Base-by-base conservation (phyloP, 1,140 invertebrate species). In the Drosophila simulans region DNA sequence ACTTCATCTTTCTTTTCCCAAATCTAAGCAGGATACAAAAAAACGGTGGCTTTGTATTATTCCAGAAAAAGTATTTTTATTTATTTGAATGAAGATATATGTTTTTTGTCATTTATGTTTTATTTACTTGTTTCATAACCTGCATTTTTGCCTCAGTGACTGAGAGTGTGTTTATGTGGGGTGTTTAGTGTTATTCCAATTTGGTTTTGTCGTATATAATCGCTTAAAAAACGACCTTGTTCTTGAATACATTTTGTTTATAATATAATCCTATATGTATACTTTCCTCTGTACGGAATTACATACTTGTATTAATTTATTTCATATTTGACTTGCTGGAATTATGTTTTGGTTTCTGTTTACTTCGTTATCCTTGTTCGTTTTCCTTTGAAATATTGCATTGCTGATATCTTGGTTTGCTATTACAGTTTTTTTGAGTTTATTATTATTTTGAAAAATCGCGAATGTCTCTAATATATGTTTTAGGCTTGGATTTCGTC, bases 81-180 rank as follows among this genome's bases (percentile, higher is more conserved):
- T 88, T 90, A 90, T 90, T 88, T 84, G 84, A 88, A 89, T 88
- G 84, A 88, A 88, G 84, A 88, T 88, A 88, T 88, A 88, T 89
- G 76, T 77, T 84, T 77, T 48, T 53, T 71, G 42, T 43, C 52
- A 54, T 86, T 77, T 77, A 60, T 56, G 73, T 78, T 69, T 82
- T 57, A 68, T 83, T 88, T 72, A 60, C 63, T 77, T 77, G 55
- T 56, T 71, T 31, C 58, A 81, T 88, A 88, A 88, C 77, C 80
- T 90, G 78, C 73, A 63, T 65, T 70, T 53, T 68, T 64, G 48
- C 59, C 60, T 77, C 48, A 72, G 31, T 70, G 27, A 79, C n/a
- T 60, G 31, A 40, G 45, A 56, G 43, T 78, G 35, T 65, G 46
- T 64, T 40, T 72, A 15, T 68, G 39, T 39, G 31, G 8, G 39